Evolutionary conservation across 2,888 invertebrate genomes (phyloP).

Genomic region (Pherbina coryleti): DNA sequence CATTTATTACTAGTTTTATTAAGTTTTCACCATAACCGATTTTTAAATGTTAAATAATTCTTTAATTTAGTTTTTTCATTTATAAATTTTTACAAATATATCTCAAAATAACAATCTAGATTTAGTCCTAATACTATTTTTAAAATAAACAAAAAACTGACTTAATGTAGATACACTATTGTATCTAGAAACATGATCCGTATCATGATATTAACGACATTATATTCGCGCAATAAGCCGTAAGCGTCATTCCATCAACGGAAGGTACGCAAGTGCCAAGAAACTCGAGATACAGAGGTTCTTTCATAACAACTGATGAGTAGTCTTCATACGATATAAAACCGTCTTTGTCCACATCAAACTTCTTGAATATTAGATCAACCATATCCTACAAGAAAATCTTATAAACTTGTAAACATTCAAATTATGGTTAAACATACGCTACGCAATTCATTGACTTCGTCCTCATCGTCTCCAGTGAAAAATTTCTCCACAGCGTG

Average conservation of each 20-base stretch:
- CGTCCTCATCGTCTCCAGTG: conserved; percentile 75
- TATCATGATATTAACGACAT: conserved; percentile 42
- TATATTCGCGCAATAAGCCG: conserved; percentile 63
- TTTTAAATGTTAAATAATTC: too few relatives aligned
- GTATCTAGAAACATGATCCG: too few relatives aligned
- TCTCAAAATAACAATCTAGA: too few relatives aligned
- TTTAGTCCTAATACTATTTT: too few relatives aligned
- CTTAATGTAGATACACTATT: too few relatives aligned
- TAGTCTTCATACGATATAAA: conserved; percentile 76
- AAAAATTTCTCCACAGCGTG: conserved; percentile 67
- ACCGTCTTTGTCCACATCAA: conserved; percentile 83
- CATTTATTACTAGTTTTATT: too few relatives aligned
- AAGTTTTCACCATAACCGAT: too few relatives aligned
- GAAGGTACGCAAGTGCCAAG: conserved; percentile 82
- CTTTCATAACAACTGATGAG: conserved; percentile 73
- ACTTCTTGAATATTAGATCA: conserved; percentile 78
- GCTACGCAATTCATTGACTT: conserved; percentile 75
- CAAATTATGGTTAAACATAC: conserved; percentile 45
- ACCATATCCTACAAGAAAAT: conserved; percentile 75
- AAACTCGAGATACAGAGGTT: conserved; percentile 78
- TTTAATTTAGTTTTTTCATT: too few relatives aligned
- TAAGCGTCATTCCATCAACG: conserved; percentile 58
- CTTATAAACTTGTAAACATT: neutral
- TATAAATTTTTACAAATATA: too few relatives aligned
- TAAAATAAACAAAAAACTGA: too few relatives aligned